phyloP scores from a whole-genome alignment of 2,888 invertebrate genomes.

The Amphipoea oculea region DNA sequence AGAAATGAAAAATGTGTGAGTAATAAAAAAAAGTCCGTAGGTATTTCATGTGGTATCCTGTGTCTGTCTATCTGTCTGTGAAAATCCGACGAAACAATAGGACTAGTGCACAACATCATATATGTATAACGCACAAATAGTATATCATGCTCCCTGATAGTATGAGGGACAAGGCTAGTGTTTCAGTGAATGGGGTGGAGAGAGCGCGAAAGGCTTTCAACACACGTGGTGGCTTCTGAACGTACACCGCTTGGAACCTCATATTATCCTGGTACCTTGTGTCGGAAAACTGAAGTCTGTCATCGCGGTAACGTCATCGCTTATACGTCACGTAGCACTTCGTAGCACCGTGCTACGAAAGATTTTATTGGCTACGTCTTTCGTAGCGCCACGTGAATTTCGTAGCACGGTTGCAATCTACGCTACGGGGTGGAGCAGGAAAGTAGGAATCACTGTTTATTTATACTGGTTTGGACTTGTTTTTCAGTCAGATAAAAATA shows the following conservation, averaged over 20 bases:
- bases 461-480: not conserved
- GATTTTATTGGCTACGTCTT: slow-evolving; percentile 1
- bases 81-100: too few relatives aligned
- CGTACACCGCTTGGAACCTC: not conserved
- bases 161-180: too few relatives aligned
- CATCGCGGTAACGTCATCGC: slow-evolving; percentile 27
- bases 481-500: not conserved
- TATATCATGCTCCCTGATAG: too few relatives aligned
- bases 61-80: too few relatives aligned
- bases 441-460: not conserved
- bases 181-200: too few relatives aligned
- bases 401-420: slow-evolving; percentile 4
- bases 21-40: too few relatives aligned
- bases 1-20: too few relatives aligned
- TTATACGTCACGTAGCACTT: slow-evolving; percentile 9
- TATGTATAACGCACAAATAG: too few relatives aligned
- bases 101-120: too few relatives aligned
- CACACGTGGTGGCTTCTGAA: not conserved
- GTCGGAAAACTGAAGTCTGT: slow-evolving; percentile 18
- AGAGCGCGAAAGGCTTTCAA: slow-evolving; percentile 7
- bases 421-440: slow-evolving; percentile 14
- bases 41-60: too few relatives aligned
- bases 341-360: not conserved
- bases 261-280: slow-evolving; percentile 31
- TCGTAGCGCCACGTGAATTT: slow-evolving; percentile 14